phyloP scores from a whole-genome alignment of 2,888 invertebrate species.

The Gibbula magus region DNA sequence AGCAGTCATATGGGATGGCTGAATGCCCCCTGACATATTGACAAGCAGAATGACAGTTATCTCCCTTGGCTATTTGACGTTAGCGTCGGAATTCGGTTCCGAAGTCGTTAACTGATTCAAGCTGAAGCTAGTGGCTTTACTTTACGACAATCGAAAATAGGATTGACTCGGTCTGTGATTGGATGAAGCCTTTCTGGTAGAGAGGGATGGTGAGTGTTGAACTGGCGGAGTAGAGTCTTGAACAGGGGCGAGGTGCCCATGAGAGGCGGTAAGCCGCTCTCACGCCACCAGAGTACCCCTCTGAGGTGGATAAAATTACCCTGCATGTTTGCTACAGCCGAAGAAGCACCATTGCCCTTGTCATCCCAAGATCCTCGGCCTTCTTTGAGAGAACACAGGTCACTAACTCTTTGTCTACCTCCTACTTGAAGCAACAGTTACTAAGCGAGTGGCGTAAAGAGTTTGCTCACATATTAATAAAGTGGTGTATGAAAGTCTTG shows the following conservation, averaged over 20 bases:
- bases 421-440: not conserved
- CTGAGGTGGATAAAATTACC: constrained; percentile 20
- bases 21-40: not conserved
- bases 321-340: not conserved
- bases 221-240: constrained; percentile 4
- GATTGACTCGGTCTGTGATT: not conserved
- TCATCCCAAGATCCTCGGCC: not conserved
- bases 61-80: constrained; percentile 2
- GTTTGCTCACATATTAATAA: constrained; percentile 22
- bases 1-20: constrained; percentile 19
- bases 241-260: not conserved
- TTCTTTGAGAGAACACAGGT: not conserved
- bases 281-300: not conserved
- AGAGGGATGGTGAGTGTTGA: not conserved
- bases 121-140: constrained; percentile 2
- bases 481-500: not conserved
- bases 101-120: not conserved
- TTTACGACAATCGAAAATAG: constrained; percentile 19
- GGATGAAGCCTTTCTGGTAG: constrained; percentile 16
- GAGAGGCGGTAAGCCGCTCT: constrained; percentile 6
- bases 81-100: not conserved
- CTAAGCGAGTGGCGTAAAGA: not conserved
- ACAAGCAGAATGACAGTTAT: not conserved
- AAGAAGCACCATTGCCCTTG: not conserved
- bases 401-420: constrained; percentile 12